Base-by-base conservation (phyloP, 1,140 invertebrate species). In the Drosophila azteca region DNA sequence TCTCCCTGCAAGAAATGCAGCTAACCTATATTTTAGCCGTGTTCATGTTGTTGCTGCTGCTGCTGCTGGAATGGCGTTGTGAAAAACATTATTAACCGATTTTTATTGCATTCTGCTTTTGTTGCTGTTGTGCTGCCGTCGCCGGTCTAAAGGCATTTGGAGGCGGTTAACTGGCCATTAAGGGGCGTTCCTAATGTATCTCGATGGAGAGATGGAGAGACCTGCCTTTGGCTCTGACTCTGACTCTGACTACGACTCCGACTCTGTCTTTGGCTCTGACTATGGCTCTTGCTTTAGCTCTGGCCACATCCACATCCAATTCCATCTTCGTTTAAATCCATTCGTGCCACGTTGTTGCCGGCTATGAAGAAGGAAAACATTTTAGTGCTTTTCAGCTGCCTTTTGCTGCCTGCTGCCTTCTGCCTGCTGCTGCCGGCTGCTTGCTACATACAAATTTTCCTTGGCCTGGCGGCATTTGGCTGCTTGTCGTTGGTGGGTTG, bases 11-110 rank as follows among this genome's bases (percentile, higher is more conserved):
- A 69, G 58, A 71, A 80, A 55, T 83, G 80, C 76, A 63, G 78
- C 74, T 85, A 85, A 85, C 82, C 82, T 88, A 85, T 85, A 85
- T 85, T 85, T 85, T 85, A 48, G 81, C 61, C 50, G 65, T 73
- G 63, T 43, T 52, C 66, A 79, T 57, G 62, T 61, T 66, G 29
- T 62, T 73, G 64, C 74, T 26, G 17, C 17, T 20, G 17, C 17
- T 20, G 60, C 17, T 24, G 61, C 77, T 87, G 67, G 80, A 87
- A 87, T 88, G 83, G 83, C 83, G 83, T 87, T 87, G 83, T 75
- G 82, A 87, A 87, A 87, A 88, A 87, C 82, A 87, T 87, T 87
- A 87, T 87, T 83, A 87, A 79, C 83, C 83, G 72, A 87, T 88
- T 87, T 79, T 87, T 88, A 87, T 87, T 88, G 82, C 79, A 75